Evolutionary conservation across 2,113 vertebrate genomes (phyloP), one percentile per base, ranked within the genome.

Genomic region (Megaceryle torquata): DNA sequence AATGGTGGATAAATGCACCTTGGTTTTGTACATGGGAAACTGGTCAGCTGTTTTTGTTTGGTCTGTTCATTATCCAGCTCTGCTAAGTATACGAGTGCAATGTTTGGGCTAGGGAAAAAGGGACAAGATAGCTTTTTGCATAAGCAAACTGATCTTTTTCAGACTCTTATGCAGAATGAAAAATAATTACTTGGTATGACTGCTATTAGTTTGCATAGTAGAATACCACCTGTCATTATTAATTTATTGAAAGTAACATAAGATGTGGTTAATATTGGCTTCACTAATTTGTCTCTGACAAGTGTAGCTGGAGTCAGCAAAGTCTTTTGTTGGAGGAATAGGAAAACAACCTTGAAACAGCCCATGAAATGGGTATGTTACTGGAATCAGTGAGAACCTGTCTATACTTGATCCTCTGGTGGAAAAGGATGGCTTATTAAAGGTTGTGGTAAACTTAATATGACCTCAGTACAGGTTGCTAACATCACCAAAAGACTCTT

Each of bases 21-120:
- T 51, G 22, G 7, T 64, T 93, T 84, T 63, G 19, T 75, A 94
- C 50, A 24, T 53, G 35, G 19, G 54, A 70, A 46, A 53, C 50
- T 69, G 28, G 51, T 93, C 93, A 94, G 71, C 85, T 91, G 85
- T 68, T 88, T 88, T 94, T 94, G 89, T 95, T 95, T 96, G 83
- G 85, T 96, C 91, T 86, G 10, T 86, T 94, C 15, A 2, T 91
- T 96, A 67, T 85, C 67, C n/a, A 79, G 57, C 50, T 93, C 31
- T 93, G 69, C 50, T 74, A 76, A 93, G 33, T 33, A 5, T 81
- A 20, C 5, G 79, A 83, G 50, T 78, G 37, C 37, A 18, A 5
- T 85, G 61, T 92, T 93, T 94, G 67, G 86, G 46, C 54, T 90
- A 59, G 53, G 35, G 24, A 31, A 70, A 82, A 91, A 89, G 31